phyloP scores from a whole-genome alignment of 2,113 vertebrate species.

The Anhinga anhinga region DNA sequence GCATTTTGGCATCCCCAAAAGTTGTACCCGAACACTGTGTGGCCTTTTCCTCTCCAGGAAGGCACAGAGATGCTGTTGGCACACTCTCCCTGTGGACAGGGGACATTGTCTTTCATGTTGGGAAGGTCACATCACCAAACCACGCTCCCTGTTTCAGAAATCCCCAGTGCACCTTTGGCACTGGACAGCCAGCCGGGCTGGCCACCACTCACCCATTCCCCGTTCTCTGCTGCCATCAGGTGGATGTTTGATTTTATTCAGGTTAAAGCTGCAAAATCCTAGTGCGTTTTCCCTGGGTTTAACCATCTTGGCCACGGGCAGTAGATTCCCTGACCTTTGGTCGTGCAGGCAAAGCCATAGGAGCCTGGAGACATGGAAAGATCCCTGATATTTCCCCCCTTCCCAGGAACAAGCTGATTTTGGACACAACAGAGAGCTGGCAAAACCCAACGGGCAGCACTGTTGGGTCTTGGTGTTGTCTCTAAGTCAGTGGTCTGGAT shows the following conservation, averaged over 20 bases:
- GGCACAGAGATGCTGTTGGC: neutral
- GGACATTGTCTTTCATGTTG: accelerated
- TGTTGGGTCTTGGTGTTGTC: neutral
- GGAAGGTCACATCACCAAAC: neutral
- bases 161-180: accelerated
- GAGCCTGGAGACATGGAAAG: accelerated
- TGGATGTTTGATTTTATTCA: neutral
- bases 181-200: accelerated
- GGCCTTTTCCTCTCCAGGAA: neutral
- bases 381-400: accelerated
- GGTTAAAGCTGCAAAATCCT: neutral
- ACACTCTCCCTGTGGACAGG: too few relatives aligned
- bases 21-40: accelerated
- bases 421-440: neutral
- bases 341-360: accelerated
- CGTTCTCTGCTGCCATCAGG: slow-evolving; percentile 61
- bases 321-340: neutral
- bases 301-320: accelerated
- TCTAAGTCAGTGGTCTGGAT: neutral
- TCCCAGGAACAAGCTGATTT: neutral
- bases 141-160: accelerated
- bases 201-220: neutral
- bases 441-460: neutral
- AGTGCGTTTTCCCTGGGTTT: accelerated
- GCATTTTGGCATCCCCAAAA: accelerated